Percentiles rank a stretch among this genome's conserved stretches.
These are phyloP conservation scores for Drymonia ruficornis DNA, from an alignment of 2,888 invertebrate species.

Conservation along the genomic window DNA sequence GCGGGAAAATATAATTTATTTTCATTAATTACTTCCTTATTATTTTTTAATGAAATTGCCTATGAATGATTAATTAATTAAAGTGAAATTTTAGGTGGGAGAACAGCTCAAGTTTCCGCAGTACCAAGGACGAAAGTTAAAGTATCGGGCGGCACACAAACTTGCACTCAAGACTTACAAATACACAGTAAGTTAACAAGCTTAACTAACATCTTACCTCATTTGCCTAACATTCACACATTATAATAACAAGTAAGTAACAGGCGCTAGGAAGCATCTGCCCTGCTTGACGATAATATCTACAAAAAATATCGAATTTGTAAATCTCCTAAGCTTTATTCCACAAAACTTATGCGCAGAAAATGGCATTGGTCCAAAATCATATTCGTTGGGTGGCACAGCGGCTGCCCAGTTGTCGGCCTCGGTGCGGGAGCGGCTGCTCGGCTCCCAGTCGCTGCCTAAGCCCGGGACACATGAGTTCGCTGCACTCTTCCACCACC, in stretches of 20 bases:
- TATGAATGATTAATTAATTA: not conserved
- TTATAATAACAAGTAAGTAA: too few species aligned
- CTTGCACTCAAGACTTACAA: constrained; percentile 91
- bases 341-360: constrained; percentile 70
- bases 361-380: constrained; percentile 91
- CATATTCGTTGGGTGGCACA: constrained; percentile 93
- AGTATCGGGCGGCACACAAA: constrained; percentile 96
- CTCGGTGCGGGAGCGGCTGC: constrained; percentile 92
- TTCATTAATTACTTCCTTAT: too few species aligned
- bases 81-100: constrained; percentile 67
- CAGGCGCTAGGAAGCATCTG: too few species aligned
- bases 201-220: not conserved
- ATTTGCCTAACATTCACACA: not conserved
- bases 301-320: not conserved
- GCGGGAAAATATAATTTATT: too few species aligned
- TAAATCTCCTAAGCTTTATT: constrained; percentile 1
- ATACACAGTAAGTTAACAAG: constrained; percentile 84
- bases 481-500: constrained; percentile 86
- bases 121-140: constrained; percentile 95
- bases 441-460: constrained; percentile 94
- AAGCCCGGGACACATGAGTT: constrained; percentile 91
- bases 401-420: constrained; percentile 94
- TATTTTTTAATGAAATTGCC: not conserved
- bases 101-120: constrained; percentile 93
- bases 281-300: not conserved